A percentile compares a stretch with the other conserved stretches of the same genome.
Evolutionary conservation across 2,888 invertebrate genomes (phyloP).

Genomic region (Machimus rusticus): DNA sequence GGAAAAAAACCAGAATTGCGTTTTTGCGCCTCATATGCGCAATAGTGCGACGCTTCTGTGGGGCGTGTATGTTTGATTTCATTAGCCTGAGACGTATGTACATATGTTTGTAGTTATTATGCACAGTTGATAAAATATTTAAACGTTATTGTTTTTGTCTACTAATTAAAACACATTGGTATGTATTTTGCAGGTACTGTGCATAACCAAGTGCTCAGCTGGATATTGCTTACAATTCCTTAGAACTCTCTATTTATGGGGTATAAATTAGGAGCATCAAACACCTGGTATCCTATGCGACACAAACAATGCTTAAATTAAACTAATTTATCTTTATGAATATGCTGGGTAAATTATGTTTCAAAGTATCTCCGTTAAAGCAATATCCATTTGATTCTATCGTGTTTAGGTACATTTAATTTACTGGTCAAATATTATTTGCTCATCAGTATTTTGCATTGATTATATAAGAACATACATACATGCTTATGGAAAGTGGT

Average conservation of each 20-base stretch:
- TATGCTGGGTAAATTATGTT: background rate
- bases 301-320: background rate
- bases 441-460: background rate
- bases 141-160: background rate
- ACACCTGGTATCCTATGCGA: background rate
- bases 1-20: background rate
- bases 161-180: background rate
- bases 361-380: background rate
- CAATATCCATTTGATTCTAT: background rate
- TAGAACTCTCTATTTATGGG: background rate
- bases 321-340: background rate
- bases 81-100: background rate
- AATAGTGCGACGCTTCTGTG: background rate
- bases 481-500: background rate
- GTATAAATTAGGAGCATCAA: background rate
- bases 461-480: background rate
- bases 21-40: background rate
- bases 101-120: background rate
- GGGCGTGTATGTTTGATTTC: background rate
- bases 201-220: background rate
- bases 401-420: background rate
- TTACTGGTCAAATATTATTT: background rate
- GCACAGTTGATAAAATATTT: background rate
- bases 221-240: background rate
- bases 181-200: background rate